These are phyloP conservation scores for Fissipunctia ypsillon DNA, from an alignment of 2,888 invertebrate genomes.

Conservation along the genomic window DNA sequence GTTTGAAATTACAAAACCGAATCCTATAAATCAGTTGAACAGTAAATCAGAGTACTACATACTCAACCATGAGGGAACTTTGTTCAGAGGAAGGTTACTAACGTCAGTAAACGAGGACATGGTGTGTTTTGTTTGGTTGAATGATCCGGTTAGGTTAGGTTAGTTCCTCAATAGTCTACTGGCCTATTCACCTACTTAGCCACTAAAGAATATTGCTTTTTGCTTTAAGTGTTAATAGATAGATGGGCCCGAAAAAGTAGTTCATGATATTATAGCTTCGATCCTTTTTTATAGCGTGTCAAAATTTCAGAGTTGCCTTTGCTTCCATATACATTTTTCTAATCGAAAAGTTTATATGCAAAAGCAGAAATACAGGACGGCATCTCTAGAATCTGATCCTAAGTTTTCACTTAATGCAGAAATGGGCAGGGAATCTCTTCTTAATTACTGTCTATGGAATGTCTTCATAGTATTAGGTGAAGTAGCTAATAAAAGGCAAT, in stretches of 20 bases:
- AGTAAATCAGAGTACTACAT: slow-evolving; percentile 23
- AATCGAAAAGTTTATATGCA: not conserved
- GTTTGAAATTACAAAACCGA: slow-evolving; percentile 18
- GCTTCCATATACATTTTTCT: not conserved
- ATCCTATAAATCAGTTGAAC: slow-evolving; percentile 22
- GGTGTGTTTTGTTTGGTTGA: slow-evolving; percentile 11
- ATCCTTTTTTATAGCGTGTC: too few species aligned
- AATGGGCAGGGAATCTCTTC: not conserved
- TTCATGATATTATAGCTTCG: not conserved
- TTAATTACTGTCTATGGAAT: too few species aligned
- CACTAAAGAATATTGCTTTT: not conserved
- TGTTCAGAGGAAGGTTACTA: slow-evolving; percentile 46
- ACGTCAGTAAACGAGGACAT: slow-evolving; percentile 26
- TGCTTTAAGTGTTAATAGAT: not conserved
- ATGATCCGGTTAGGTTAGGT: slow-evolving; percentile 27
- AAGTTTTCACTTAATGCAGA: not conserved
- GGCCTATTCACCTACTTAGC: not conserved
- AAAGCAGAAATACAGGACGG: too few species aligned
- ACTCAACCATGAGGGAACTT: slow-evolving; percentile 14
- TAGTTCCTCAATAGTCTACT: slow-evolving; percentile 9
- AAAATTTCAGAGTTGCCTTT: not conserved
- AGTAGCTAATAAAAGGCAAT: not conserved
- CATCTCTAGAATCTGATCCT: not conserved
- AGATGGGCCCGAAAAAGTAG: not conserved
- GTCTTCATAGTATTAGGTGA: not conserved